Evolutionary conservation across 1,140 invertebrate genomes (phyloP).

Genomic region (Phthorimaea operculella): DNA sequence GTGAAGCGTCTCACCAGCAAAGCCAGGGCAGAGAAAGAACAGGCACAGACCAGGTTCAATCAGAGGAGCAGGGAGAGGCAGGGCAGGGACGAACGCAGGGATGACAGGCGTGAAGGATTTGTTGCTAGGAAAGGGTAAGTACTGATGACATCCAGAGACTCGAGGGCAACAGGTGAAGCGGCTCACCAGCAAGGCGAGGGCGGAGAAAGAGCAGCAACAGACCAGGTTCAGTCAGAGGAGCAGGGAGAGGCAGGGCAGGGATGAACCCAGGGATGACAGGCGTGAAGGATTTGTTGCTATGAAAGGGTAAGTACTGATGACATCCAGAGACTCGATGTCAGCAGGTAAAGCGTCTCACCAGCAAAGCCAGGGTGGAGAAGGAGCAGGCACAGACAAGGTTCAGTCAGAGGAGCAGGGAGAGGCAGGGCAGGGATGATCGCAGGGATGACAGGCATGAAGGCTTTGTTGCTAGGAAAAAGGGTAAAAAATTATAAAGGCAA

Average conservation of each 20-base stretch:
- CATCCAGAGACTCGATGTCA: conserved; percentile 44
- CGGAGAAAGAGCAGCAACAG: conserved; percentile 1
- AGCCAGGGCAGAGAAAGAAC: conserved; percentile 10
- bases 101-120: background rate
- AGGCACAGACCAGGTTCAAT: conserved; percentile 21
- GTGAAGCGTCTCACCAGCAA: conserved; percentile 41
- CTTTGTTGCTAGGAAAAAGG: background rate
- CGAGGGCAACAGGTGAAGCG: conserved; percentile 55
- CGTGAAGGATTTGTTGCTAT: background rate
- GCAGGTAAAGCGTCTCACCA: conserved; percentile 43
- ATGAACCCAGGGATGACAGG: too few species aligned
- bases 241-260: conserved; percentile 1
- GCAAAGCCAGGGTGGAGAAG: conserved; percentile 19
- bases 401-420: conserved; percentile 21
- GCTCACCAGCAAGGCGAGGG: conserved; percentile 27
- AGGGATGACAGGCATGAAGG: background rate
- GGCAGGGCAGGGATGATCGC: background rate
- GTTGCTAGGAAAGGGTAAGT: conserved; percentile 7
- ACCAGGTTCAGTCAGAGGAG: conserved; percentile 29
- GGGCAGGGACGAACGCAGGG: too few species aligned
- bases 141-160: conserved; percentile 35
- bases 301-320: conserved; percentile 7
- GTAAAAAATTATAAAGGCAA: conserved; percentile 5
- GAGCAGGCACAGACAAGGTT: conserved; percentile 21
- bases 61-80: conserved; percentile 20